Evolutionary conservation across 2,797 vertebrate genomes (phyloP).

Genomic region (Enteromius thamalakanensis): DNA sequence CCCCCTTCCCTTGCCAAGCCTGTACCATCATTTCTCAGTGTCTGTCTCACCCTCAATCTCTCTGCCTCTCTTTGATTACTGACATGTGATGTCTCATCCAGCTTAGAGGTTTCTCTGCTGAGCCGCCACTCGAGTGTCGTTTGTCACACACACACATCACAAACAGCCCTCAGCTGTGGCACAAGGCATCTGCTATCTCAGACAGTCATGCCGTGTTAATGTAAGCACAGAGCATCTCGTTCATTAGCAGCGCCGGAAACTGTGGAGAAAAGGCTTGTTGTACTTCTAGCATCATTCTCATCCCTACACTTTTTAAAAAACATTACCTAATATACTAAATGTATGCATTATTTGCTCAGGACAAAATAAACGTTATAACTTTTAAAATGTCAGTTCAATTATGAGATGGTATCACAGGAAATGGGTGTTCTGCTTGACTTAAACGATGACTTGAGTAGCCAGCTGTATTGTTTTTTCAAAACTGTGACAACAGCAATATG

Average conservation of each 20-base stretch:
- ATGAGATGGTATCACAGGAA: background rate
- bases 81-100: conserved; percentile 50
- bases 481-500: background rate
- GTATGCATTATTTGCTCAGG: background rate
- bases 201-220: conserved; percentile 43
- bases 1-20: conserved; percentile 21
- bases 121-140: conserved; percentile 32
- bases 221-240: conserved; percentile 40
- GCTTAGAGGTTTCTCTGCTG: conserved; percentile 52
- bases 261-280: conserved; percentile 8
- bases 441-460: background rate
- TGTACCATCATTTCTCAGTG: conserved; percentile 44
- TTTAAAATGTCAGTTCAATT: background rate
- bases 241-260: conserved; percentile 38
- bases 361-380: background rate
- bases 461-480: background rate
- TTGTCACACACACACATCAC: conserved; percentile 29
- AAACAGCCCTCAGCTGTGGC: conserved; percentile 37
- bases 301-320: background rate
- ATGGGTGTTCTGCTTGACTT: background rate
- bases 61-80: conserved; percentile 57
- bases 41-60: conserved; percentile 49
- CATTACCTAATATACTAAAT: background rate
- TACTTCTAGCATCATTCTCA: conserved; percentile 1
- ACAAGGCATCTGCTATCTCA: conserved; percentile 51